phyloP scores from a whole-genome alignment of 2,113 vertebrate genomes.

The Vulpes lagopus region DNA sequence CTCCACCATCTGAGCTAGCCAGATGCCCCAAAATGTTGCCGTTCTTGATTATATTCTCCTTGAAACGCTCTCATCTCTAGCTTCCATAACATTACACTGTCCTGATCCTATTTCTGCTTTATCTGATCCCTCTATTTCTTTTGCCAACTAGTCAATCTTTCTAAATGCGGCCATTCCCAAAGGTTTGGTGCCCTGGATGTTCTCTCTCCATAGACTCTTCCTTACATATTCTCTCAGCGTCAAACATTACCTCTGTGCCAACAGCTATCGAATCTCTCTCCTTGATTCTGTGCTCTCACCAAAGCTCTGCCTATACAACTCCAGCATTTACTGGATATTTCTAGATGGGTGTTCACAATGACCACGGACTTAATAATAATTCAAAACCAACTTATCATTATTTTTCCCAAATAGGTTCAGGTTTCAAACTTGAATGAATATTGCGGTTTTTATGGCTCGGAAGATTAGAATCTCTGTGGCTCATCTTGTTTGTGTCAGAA shows the following conservation, averaged over 20 bases:
- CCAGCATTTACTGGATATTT: conserved; percentile 50
- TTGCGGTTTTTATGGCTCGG: not conserved
- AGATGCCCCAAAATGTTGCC: not conserved
- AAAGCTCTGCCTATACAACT: not conserved
- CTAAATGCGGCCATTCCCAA: conserved; percentile 4
- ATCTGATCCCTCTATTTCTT: not conserved
- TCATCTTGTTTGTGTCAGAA: not conserved
- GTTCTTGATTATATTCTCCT: not conserved
- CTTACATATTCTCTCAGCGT: not conserved
- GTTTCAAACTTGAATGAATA: conserved; percentile 20
- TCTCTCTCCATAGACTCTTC: not conserved
- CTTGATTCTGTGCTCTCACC: conserved; percentile 2
- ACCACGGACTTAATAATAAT: conserved; percentile 4
- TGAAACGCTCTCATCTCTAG: not conserved
- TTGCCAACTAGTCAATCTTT: not conserved
- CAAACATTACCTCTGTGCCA: not conserved
- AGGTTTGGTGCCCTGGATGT: not conserved
- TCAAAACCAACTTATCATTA: not conserved
- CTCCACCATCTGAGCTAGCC: not conserved
- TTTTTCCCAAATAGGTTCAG: conserved; percentile 13
- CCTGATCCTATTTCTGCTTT: not conserved
- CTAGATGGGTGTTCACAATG: not conserved
- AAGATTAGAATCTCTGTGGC: not conserved
- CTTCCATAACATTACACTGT: not conserved
- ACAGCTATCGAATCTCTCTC: not conserved